These are phyloP conservation scores for Dipodomys spectabilis DNA, from an alignment of 2,113 vertebrate species.

Conservation along the genomic window DNA sequence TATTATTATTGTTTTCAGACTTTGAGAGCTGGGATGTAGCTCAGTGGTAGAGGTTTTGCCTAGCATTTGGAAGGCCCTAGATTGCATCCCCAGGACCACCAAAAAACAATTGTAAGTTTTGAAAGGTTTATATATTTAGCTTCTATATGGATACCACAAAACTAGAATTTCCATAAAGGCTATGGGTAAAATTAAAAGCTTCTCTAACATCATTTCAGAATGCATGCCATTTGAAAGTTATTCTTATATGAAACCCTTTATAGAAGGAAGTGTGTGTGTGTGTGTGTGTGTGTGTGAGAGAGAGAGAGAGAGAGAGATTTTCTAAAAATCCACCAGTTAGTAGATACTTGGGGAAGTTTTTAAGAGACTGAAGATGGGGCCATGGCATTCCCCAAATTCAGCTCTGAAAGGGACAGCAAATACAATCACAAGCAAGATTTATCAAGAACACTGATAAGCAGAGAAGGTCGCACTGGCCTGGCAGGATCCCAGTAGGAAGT, in stretches of 20 bases:
- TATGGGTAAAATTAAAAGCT: not conserved
- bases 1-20: too few species aligned
- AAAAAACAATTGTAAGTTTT: too few species aligned
- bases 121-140: too few species aligned
- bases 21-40: too few species aligned
- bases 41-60: too few species aligned
- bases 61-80: too few species aligned
- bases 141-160: not conserved
- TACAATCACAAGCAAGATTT: too few species aligned
- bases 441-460: not conserved
- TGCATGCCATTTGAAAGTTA: not conserved
- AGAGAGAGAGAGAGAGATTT: not conserved
- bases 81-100: too few species aligned
- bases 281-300: too few species aligned
- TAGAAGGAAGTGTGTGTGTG: not conserved
- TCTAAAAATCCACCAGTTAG: not conserved
- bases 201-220: constrained; percentile 11
- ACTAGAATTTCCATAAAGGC: not conserved
- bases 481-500: not conserved
- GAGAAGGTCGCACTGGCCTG: not conserved
- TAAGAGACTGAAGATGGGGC: not conserved
- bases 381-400: not conserved
- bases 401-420: not conserved
- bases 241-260: not conserved
- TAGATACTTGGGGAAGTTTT: not conserved